Percentiles rank a stretch among this genome's conserved stretches.
Conservation (phyloP, 1,140 invertebrate genomes). For the Pseudobourletiella spinata region DNA sequence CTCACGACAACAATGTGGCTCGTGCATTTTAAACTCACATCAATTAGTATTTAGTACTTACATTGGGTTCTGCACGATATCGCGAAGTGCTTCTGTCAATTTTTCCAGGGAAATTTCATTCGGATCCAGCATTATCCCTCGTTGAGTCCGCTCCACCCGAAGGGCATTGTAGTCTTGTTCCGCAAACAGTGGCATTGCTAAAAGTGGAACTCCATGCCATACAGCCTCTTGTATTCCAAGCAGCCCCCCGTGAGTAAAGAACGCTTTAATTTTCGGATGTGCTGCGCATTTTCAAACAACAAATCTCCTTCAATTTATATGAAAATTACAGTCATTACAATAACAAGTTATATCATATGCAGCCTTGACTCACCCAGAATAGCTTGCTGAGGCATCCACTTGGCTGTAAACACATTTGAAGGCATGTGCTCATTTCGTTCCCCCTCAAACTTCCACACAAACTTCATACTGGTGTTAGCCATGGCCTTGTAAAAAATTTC, state of each 20-base stretch:
- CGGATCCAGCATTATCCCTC: slow-evolving; percentile 14
- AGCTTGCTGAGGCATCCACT: slow-evolving; percentile 61
- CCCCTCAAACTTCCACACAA: slow-evolving; percentile 35
- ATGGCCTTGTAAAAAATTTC: slow-evolving; percentile 17
- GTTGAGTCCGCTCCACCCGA: not conserved
- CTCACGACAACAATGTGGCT: no score
- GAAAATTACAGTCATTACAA: no score
- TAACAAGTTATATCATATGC: no score
- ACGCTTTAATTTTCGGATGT: slow-evolving; percentile 20
- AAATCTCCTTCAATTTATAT: no score
- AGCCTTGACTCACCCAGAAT: slow-evolving; percentile 48
- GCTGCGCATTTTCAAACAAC: no score
- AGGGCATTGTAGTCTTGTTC: slow-evolving; percentile 23
- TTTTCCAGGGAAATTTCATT: not conserved
- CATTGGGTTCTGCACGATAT: no score
- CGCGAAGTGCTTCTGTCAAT: no score
- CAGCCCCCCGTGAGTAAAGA: slow-evolving; percentile 23
- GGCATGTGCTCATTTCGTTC: not conserved
- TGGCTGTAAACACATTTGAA: slow-evolving; percentile 50
- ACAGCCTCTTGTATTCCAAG: slow-evolving; percentile 18
- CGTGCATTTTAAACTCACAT: no score
- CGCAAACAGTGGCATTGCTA: slow-evolving; percentile 16
- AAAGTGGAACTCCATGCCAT: slow-evolving; percentile 3
- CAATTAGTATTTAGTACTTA: no score
- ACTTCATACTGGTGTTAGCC: slow-evolving; percentile 7